Evolutionary conservation across 2,888 invertebrate genomes (phyloP).

Genomic region (Notocelia uddmanniana): DNA sequence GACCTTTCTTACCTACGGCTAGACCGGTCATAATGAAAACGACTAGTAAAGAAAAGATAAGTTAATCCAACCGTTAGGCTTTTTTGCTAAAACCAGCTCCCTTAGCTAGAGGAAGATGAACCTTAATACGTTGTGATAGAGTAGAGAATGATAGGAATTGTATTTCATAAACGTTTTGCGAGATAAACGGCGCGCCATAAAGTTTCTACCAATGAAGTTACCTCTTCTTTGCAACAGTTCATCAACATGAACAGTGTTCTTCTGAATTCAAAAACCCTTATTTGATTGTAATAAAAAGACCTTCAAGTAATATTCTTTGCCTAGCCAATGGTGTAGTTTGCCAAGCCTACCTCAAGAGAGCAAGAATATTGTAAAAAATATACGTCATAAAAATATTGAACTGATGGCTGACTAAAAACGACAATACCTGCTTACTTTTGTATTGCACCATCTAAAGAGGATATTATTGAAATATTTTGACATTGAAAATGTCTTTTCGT

Average conservation of each 20-base stretch:
- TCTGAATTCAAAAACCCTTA: too few species aligned
- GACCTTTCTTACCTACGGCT: slow-evolving; percentile 17
- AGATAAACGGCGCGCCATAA: slow-evolving; percentile 39
- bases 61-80: slow-evolving; percentile 27
- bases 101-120: not conserved
- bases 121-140: slow-evolving; percentile 13
- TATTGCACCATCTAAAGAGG: too few species aligned
- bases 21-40: slow-evolving; percentile 29
- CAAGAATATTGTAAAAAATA: too few species aligned
- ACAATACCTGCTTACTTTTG: too few species aligned
- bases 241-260: not conserved
- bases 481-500: too few species aligned
- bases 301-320: too few species aligned
- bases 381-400: too few species aligned
- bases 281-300: too few species aligned
- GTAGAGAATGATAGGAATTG: not conserved
- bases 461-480: too few species aligned
- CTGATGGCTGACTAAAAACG: too few species aligned
- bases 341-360: too few species aligned
- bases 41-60: slow-evolving; percentile 35
- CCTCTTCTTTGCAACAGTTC: slow-evolving; percentile 18
- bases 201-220: slow-evolving; percentile 34
- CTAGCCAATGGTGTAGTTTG: too few species aligned
- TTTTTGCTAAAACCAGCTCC: slow-evolving; percentile 22
- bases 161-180: slow-evolving; percentile 35